These are phyloP conservation scores for Pantherophis vulpinus DNA, from an alignment of 2,797 vertebrate genomes.

Conservation along the genomic window DNA sequence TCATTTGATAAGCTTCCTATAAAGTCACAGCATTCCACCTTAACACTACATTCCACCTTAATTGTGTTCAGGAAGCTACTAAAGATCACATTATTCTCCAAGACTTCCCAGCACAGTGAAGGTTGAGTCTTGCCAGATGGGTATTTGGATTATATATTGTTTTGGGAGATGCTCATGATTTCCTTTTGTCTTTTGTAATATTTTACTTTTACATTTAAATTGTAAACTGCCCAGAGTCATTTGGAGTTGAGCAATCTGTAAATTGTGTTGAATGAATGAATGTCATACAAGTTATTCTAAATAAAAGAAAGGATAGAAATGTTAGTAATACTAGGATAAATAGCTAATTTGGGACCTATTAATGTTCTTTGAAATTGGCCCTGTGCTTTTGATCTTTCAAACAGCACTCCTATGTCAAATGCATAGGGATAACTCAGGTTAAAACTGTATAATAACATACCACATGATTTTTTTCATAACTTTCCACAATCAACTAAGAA, in stretches of 20 bases:
- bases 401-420: accelerated
- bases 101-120: not conserved
- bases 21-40: not conserved
- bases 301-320: not conserved
- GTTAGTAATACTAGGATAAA: not conserved
- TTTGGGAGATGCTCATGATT: not conserved
- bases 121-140: not conserved
- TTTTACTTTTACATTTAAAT: not conserved
- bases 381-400: accelerated
- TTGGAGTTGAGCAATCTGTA: not conserved
- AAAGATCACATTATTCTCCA: not conserved
- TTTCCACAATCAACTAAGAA: accelerated
- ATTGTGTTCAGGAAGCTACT: not conserved
- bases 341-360: slow-evolving; percentile 16
- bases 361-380: not conserved
- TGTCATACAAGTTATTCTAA: slow-evolving; percentile 53
- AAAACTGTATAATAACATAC: not conserved
- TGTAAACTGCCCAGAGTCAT: not conserved
- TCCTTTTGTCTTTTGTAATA: not conserved
- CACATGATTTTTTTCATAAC: not conserved
- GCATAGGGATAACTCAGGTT: not conserved
- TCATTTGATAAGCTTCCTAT: not conserved
- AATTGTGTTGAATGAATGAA: not conserved
- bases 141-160: not conserved
- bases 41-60: not conserved